Evolutionary conservation across 2,113 vertebrate genomes (phyloP), one percentile per base, ranked within the genome.

Genomic region (Todiramphus saurophagus): DNA sequence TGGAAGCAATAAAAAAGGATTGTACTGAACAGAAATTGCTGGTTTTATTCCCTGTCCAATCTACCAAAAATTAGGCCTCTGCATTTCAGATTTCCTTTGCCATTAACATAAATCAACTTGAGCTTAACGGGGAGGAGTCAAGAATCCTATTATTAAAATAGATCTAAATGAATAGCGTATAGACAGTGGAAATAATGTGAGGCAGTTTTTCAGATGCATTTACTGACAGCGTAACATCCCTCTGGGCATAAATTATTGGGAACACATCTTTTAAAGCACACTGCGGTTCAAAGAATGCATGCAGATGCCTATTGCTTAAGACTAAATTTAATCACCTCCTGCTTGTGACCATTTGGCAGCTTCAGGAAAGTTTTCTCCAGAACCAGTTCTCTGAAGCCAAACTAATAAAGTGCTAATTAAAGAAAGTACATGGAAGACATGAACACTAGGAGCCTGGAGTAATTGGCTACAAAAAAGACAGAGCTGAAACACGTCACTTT

Each of bases 381-480:
- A 96, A 98, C 94, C 63, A 62, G 86, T 95, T 98, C 97, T 97
- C 98, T 97, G 97, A 98, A 98, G 98, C 97, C 73, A 97, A 98
- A 95, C 97, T 98, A 98, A 99, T 99, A 98, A 98, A 98, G 97
- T 89, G 93, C 97, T 99, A 99, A 99, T 99, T 99, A 99, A 98
- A 98, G 98, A 96, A 97, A 98, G 96, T 97, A 96, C 98, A 98
- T 94, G 96, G 98, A 98, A 98, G 98, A 98, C 99, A 99, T 98
- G 98, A 98, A 98, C 98, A 97, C 98, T 96, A 96, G 98, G 98
- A 98, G 98, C 96, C 98, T 98, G 97, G 97, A 98, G 98, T 99
- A 99, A 99, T 98, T 99, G 98, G 98, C 97, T 97, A 98, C 97
- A 98, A 99, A 98, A 98, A 99, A 99, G 98, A 98, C 98, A 96